Evolutionary conservation across 2,888 invertebrate species (phyloP).

Genomic region (Hyppa rectilinea): DNA sequence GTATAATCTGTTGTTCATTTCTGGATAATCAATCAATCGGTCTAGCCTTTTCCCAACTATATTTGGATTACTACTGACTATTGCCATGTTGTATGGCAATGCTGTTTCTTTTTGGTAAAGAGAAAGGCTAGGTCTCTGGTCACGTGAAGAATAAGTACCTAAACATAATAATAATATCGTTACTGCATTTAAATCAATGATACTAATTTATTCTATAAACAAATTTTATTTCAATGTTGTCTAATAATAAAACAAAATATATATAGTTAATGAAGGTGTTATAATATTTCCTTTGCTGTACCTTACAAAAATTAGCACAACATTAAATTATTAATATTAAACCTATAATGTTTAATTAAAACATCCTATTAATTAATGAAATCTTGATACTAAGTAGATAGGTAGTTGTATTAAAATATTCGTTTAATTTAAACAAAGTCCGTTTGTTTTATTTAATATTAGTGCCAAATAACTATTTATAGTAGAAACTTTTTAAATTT

Average conservation of each 20-base stretch:
- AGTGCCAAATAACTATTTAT: constrained; percentile 74
- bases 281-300: constrained; percentile 46
- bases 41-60: too few relatives aligned
- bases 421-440: constrained; percentile 63
- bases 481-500: constrained; percentile 66
- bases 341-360: constrained; percentile 32
- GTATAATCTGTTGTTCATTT: too few relatives aligned
- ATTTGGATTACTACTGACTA: too few relatives aligned
- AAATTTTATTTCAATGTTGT: constrained; percentile 24
- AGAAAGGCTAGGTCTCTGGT: too few relatives aligned
- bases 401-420: constrained; percentile 68
- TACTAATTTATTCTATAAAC: neutral
- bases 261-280: constrained; percentile 3
- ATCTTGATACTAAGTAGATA: constrained; percentile 66
- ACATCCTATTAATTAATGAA: constrained; percentile 65
- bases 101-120: too few relatives aligned
- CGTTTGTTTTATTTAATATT: constrained; percentile 64
- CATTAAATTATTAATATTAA: constrained; percentile 45
- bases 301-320: constrained; percentile 62
- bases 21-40: too few relatives aligned
- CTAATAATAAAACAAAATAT: constrained; percentile 24
- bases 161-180: neutral
- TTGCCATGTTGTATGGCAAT: too few relatives aligned
- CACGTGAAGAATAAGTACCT: too few relatives aligned
- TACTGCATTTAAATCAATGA: constrained; percentile 4